A percentile compares a stretch with the other conserved stretches of the same genome.
Conservation (phyloP, 2,113 vertebrate species). For the Cephalopholis sonnerati region DNA sequence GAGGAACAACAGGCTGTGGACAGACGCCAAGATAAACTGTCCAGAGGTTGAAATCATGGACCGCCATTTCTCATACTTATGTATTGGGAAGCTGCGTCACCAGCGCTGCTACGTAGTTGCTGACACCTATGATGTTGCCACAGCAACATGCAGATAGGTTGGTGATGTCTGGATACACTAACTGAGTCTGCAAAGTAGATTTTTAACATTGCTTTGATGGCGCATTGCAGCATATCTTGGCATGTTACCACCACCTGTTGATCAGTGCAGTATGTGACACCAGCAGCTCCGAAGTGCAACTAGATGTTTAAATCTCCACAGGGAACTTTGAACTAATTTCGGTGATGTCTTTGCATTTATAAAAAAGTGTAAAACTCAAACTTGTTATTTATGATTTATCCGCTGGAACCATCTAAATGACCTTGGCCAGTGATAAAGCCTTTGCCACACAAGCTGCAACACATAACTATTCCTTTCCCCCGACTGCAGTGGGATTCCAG, state of each 20-base stretch:
- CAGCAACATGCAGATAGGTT: no score
- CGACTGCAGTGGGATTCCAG: constrained; percentile 14
- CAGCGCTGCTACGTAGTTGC: no score
- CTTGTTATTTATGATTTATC: constrained; percentile 18
- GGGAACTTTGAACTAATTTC: not conserved
- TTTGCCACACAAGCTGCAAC: constrained; percentile 26
- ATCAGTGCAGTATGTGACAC: not conserved
- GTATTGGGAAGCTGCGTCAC: no score
- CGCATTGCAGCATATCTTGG: not conserved
- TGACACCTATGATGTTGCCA: no score
- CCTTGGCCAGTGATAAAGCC: constrained; percentile 15
- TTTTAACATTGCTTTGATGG: not conserved
- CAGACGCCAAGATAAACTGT: no score
- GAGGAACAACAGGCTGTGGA: no score
- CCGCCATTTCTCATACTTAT: no score
- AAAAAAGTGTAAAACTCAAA: not conserved
- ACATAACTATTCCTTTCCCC: not conserved
- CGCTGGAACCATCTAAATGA: constrained; percentile 20
- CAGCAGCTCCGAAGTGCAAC: not conserved
- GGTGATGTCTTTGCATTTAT: not conserved
- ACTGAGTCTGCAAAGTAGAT: no score
- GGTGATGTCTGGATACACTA: no score
- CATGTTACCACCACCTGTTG: not conserved
- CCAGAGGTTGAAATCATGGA: no score
- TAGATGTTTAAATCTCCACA: not conserved